Evolutionary conservation across 64 coral and sea anemone genomes (phyloP).

Genomic region (Stichodactyla helianthus): DNA sequence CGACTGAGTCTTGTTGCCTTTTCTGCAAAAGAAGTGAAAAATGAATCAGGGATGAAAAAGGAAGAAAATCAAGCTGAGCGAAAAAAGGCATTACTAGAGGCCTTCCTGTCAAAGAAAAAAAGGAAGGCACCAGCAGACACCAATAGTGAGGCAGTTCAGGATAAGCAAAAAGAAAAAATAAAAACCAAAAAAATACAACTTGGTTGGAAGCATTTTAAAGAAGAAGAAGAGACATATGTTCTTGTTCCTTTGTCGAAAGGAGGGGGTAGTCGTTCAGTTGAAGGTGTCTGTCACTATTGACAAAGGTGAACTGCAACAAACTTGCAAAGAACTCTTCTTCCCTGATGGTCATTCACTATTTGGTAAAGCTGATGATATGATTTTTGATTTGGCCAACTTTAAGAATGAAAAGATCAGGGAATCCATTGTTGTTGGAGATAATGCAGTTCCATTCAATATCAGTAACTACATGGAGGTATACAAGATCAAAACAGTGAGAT

Average conservation of each 20-base stretch:
- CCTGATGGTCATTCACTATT: neutral
- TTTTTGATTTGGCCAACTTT: slow-evolving; percentile 46
- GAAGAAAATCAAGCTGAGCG: neutral
- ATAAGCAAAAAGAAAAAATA: slow-evolving; percentile 9
- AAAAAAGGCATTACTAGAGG: slow-evolving; percentile 21
- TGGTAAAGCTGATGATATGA: slow-evolving; percentile 26
- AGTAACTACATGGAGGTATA: slow-evolving; percentile 61
- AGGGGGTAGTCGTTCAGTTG: slow-evolving; percentile 36
- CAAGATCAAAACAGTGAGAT: slow-evolving; percentile 54
- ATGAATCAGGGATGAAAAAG: slow-evolving; percentile 7
- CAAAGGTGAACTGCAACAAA: neutral
- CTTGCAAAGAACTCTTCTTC: neutral
- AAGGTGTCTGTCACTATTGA: slow-evolving; percentile 21
- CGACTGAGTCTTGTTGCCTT: slow-evolving; percentile 42
- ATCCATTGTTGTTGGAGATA: slow-evolving; percentile 17
- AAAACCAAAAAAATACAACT: slow-evolving; percentile 48
- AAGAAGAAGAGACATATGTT: slow-evolving; percentile 23
- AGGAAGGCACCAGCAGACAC: slow-evolving; percentile 3
- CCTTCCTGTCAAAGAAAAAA: slow-evolving; percentile 26
- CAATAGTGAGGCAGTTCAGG: slow-evolving; percentile 15
- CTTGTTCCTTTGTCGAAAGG: slow-evolving; percentile 59
- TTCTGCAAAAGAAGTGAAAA: slow-evolving; percentile 35
- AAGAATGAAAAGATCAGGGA: slow-evolving; percentile 40
- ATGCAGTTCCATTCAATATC: slow-evolving; percentile 52
- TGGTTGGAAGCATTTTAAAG: slow-evolving; percentile 51